Evolutionary conservation across 2,113 vertebrate genomes (phyloP), one percentile per base, ranked within the genome.

Genomic region (Nycticorax nycticorax): DNA sequence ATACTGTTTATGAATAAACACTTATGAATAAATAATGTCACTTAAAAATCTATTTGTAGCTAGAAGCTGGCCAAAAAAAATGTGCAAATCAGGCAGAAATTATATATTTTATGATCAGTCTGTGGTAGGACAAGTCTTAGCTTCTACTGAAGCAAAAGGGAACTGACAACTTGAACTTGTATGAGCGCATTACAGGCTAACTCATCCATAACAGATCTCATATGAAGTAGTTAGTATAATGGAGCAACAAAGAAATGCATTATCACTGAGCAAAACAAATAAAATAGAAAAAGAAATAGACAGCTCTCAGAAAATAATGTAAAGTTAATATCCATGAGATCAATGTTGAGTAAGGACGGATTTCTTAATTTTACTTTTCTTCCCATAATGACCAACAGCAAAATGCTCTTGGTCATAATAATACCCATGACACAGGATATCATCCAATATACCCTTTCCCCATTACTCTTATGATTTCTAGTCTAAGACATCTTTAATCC

Each of bases 351-450:
- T 64, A 79, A 91, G 48, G 45, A 68, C 66, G 10, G 48, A 53
- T 71, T 93, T 93, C 43, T 88, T 91, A n/a, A 35, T 57, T 93
- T 96, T 68, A 87, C 43, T 92, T 89, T 87, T 96, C 82, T 78
- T 92, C 76, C 64, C 60, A 76, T 86, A 39, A 60, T 30, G 43
- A 66, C 62, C 81, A 62, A 60, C 10, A 22, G 20, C 55, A 80
- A 75, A 88, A 55, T 19, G 37, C 45, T 74, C 55, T 76, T 96
- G 63, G 64, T 93, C 92, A 67, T 85, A 93, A 69, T 63, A 93
- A 86, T 68, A 63, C 12, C 67, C 47, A 53, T 62, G 80, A 30
- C 30, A 60, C 47, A 76, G 10, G 11, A 72, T 72, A 69, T n/a
- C 17, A 55, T 59, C 71, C 27, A 89, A 32, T 28, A 66, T 32